Evolutionary conservation across 2,113 vertebrate genomes (phyloP).

Genomic region (Thermophis baileyi): DNA sequence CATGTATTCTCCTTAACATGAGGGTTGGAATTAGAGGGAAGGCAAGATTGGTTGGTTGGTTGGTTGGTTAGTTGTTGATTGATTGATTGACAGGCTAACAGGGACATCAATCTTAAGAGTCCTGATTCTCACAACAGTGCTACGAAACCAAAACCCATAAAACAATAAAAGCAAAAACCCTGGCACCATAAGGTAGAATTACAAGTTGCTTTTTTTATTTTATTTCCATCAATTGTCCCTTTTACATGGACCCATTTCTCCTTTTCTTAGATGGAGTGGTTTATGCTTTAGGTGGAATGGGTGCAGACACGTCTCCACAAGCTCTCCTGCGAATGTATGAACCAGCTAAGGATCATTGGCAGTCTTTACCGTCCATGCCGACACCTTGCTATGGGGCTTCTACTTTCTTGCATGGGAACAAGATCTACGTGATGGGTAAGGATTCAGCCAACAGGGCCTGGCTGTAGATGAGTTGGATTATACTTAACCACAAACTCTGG

Average conservation of each 20-base stretch:
- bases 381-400: slow-evolving; percentile 93
- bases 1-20: not conserved
- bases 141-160: not conserved
- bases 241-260: not conserved
- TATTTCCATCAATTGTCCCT: not conserved
- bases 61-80: too few species aligned
- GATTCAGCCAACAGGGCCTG: too few species aligned
- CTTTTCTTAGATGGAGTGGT: slow-evolving; percentile 81
- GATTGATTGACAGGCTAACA: not conserved
- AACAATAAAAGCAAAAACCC: not conserved
- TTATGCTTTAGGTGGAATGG: slow-evolving; percentile 93
- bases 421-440: slow-evolving; percentile 89
- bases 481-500: not conserved
- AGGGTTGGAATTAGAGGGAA: not conserved
- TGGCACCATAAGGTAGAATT: not conserved
- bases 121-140: not conserved
- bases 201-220: not conserved
- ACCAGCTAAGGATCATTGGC: slow-evolving; percentile 86
- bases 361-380: slow-evolving; percentile 87
- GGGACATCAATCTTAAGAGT: not conserved
- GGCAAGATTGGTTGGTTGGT: too few species aligned
- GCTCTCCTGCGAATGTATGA: slow-evolving; percentile 89
- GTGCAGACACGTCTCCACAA: slow-evolving; percentile 87
- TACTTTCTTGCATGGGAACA: slow-evolving; percentile 85
- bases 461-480: not conserved